phyloP scores from a whole-genome alignment of 2,888 invertebrate species.

The Himalopsyche anomala region DNA sequence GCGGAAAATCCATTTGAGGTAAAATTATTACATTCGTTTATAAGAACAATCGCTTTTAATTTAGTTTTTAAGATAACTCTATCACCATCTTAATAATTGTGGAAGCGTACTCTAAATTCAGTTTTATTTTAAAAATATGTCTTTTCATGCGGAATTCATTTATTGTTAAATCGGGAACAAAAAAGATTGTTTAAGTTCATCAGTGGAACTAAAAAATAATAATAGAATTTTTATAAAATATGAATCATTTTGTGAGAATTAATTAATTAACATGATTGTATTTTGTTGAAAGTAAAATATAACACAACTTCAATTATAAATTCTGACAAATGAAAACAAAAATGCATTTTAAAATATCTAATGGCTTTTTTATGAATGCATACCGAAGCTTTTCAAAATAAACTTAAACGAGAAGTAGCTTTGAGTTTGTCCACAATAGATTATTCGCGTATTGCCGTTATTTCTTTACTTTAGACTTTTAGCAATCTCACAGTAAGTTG shows the following conservation, averaged over 20 bases:
- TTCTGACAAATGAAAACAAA: not conserved
- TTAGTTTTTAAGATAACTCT: no score
- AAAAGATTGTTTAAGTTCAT: no score
- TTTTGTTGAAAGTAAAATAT: not conserved
- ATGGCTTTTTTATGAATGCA: not conserved
- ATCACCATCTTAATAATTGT: no score
- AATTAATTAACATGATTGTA: not conserved
- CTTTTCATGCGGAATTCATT: no score
- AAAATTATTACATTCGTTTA: no score
- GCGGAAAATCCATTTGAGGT: no score
- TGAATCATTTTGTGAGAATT: not conserved
- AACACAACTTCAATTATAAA: not conserved
- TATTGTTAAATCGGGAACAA: no score
- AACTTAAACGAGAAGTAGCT: not conserved
- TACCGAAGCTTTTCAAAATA: not conserved
- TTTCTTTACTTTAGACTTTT: not conserved
- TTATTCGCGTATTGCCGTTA: not conserved
- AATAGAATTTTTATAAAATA: no score
- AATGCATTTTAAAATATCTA: not conserved
- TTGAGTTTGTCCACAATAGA: not conserved
- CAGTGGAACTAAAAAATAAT: no score
- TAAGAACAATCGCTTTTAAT: no score
- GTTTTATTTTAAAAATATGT: no score
- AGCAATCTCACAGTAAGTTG: not conserved
- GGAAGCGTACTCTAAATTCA: no score